Evolutionary conservation across 2,797 vertebrate genomes (phyloP).

Genomic region (Eospalax fontanierii): DNA sequence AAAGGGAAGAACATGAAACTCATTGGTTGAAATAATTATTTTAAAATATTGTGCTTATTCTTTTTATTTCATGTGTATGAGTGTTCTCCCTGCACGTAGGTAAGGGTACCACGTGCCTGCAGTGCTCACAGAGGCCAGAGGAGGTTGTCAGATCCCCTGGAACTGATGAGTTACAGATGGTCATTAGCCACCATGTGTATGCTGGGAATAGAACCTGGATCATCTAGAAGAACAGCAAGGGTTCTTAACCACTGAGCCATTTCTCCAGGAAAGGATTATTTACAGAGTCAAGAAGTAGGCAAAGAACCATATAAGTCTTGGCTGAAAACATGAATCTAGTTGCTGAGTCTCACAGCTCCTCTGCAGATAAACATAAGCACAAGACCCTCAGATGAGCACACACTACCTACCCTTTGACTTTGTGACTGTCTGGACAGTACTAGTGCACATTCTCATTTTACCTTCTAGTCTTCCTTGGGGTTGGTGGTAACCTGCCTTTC

Average conservation of each 20-base stretch:
- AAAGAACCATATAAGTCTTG: neutral
- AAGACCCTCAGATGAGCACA: neutral
- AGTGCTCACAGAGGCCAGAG: no score
- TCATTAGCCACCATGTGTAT: no score
- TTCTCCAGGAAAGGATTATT: neutral
- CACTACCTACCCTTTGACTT: conserved; percentile 9
- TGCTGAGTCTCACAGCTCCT: neutral
- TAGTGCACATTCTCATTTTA: conserved; percentile 13
- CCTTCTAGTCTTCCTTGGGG: conserved; percentile 1
- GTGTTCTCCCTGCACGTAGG: no score
- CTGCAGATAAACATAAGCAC: neutral
- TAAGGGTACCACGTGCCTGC: no score
- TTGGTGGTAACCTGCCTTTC: conserved; percentile 10
- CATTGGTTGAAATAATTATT: neutral
- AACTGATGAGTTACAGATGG: no score
- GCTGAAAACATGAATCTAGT: neutral
- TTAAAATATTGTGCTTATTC: no score
- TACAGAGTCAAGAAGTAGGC: neutral
- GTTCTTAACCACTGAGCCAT: no score
- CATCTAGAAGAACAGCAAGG: no score
- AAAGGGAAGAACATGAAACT: conserved; percentile 12
- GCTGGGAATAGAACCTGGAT: no score
- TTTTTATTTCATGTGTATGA: no score
- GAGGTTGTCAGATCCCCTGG: no score
- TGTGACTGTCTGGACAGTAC: neutral